Evolutionary conservation across 2,797 vertebrate species (phyloP), one percentile per base, ranked within the genome.

Genomic region (Leptatherina wallacei): DNA sequence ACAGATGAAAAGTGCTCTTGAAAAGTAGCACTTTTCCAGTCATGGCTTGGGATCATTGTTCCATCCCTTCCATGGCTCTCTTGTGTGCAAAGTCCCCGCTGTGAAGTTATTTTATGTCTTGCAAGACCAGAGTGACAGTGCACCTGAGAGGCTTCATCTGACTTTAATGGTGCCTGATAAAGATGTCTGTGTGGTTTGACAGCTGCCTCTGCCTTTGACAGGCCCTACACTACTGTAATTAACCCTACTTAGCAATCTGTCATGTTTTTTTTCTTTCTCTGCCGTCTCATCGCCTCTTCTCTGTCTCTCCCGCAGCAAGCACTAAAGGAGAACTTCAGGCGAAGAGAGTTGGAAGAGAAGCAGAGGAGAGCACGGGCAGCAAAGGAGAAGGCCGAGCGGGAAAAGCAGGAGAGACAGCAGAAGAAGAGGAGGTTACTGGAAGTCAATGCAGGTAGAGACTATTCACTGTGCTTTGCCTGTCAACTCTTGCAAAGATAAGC

Each of bases 351-450:
- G 1, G 97, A 97, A 83, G 98, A 99, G 93, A 99, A 97, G 86
- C 96, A 96, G 89, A 96, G 93, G 77, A 94, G 95, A 89, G 96
- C 95, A 10, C 95, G 87, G 85, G 93, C 95, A 61, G 97, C 97
- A 24, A 97, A 96, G 91, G 97, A 99, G 91, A 96, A 97, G 85
- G 96, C 97, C 59, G 97, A 98, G 90, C 96, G 95, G 68, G 97
- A 99, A 91, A 97, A 96, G 90, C 88, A 90, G 68, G 96, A 98
- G 85, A 95, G 96, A 44, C 97, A 96, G 84, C 95, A 95, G 88
- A 97, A 97, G 95, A 99, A 98, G 92, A 98, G 95, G 88, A 92
- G 84, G 71, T 86, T 99, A 73, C 87, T 98, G 84, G 97, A 97
- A 90, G 96, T 97, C 92, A 98, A 96, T 85, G 94, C 96, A 91